Conservation (phyloP, 2,113 vertebrate species). For the Sigmodon hispidus region DNA sequence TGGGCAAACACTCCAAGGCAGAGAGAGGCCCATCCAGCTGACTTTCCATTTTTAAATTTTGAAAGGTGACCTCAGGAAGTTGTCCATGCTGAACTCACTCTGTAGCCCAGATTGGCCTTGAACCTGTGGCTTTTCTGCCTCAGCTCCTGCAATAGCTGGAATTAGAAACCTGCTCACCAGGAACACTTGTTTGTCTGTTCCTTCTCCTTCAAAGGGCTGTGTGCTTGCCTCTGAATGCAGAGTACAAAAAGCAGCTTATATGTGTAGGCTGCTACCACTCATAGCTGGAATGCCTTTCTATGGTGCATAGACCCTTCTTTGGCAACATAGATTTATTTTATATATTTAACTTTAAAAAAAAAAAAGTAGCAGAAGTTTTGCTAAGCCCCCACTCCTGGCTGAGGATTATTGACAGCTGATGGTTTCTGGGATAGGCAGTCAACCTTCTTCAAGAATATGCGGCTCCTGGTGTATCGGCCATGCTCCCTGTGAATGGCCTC, state of each 20-base stretch:
- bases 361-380: no score
- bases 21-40: neutral
- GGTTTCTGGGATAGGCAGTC: neutral
- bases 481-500: neutral
- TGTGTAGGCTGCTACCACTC: neutral
- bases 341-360: neutral
- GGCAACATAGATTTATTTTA: neutral
- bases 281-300: neutral
- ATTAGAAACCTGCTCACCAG: neutral
- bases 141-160: neutral
- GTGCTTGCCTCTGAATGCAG: neutral
- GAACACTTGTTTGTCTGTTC: neutral
- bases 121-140: neutral
- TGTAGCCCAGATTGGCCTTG: neutral
- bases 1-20: neutral
- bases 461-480: neutral
- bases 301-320: neutral
- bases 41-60: no score
- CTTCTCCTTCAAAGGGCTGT: neutral
- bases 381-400: neutral
- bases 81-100: neutral
- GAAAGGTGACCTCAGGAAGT: neutral
- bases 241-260: neutral
- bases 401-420: neutral
- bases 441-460: neutral